A percentile compares a stretch with the other conserved stretches of the same genome.
Evolutionary conservation across 2,888 invertebrate genomes (phyloP).

Genomic region (Miltochrista miniata): DNA sequence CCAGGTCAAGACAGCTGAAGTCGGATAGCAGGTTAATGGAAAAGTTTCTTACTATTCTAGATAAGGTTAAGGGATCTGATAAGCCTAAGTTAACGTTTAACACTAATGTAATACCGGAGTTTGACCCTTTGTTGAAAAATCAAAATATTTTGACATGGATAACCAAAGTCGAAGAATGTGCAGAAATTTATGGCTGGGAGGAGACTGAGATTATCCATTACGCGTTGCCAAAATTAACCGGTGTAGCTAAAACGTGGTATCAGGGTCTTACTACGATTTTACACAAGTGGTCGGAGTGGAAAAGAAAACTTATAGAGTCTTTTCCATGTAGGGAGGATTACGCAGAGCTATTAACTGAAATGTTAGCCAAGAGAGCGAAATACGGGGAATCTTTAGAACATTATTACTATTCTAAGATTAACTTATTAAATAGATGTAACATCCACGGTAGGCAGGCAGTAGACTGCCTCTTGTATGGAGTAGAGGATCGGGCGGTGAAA

Average conservation of each 20-base stretch:
- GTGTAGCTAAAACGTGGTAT: conserved; percentile 3
- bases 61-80: no score
- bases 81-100: no score
- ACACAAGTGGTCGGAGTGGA: not conserved
- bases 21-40: no score
- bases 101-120: not conserved
- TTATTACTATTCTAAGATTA: not conserved
- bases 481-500: not conserved
- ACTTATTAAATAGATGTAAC: not conserved
- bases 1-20: no score
- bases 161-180: not conserved
- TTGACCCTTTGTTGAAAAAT: not conserved
- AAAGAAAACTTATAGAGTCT: not conserved
- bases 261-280: not conserved
- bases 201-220: not conserved
- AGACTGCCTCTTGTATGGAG: not conserved
- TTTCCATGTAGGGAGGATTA: conserved; percentile 1
- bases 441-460: not conserved
- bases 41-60: no score
- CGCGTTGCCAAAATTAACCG: not conserved
- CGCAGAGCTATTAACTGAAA: not conserved
- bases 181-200: not conserved
- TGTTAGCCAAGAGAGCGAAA: not conserved
- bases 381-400: not conserved
- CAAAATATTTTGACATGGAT: not conserved